Conservation (phyloP, 2,113 vertebrate species). For the Lycocorax pyrrhopterus region DNA sequence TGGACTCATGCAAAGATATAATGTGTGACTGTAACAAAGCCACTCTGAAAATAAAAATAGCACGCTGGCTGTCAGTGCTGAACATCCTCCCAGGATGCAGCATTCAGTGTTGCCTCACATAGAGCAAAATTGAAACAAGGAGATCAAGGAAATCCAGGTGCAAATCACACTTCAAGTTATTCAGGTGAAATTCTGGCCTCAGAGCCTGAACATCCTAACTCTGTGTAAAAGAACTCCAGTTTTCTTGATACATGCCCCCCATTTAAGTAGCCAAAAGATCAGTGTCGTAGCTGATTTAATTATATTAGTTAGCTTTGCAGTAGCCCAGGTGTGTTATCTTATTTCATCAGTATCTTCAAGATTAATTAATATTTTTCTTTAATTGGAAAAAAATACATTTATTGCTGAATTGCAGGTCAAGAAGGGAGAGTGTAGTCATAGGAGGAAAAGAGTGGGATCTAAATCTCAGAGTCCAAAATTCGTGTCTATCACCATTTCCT, state of each 20-base stretch:
- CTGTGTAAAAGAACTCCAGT: not conserved
- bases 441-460: not conserved
- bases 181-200: not conserved
- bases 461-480: not conserved
- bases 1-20: constrained; percentile 7
- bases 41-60: constrained; percentile 21
- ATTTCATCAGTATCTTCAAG: not conserved
- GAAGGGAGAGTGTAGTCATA: not conserved
- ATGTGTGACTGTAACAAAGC: constrained; percentile 7
- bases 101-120: not conserved
- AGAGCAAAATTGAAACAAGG: not conserved
- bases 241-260: not conserved
- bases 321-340: not conserved
- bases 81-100: not conserved
- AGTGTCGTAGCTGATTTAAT: not conserved
- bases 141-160: not conserved
- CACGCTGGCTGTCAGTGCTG: not conserved
- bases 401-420: not conserved
- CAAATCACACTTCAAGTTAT: not conserved
- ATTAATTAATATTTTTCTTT: not conserved
- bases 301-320: not conserved
- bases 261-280: not conserved
- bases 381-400: not conserved
- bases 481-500: not conserved
- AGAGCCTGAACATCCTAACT: not conserved